Evolutionary conservation across 2,888 invertebrate genomes (phyloP).

Genomic region (Drosophila conformis): DNA sequence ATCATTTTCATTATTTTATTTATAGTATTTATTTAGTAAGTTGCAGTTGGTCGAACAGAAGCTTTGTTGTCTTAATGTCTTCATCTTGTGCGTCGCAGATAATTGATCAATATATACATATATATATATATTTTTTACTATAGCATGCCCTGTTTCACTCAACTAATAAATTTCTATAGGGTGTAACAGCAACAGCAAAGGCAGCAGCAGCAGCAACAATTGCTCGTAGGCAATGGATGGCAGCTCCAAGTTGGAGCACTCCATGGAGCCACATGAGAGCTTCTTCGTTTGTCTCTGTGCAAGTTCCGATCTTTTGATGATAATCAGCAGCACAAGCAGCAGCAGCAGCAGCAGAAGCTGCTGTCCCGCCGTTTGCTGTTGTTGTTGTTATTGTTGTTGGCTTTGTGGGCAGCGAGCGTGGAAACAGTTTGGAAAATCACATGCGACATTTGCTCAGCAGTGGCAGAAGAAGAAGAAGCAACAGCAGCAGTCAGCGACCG

Average conservation of each 20-base stretch:
- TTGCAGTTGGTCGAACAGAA: neutral
- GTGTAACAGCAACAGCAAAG: constrained; percentile 22
- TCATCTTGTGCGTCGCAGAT: neutral
- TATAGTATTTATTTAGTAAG: neutral
- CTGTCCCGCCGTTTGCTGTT: constrained; percentile 53
- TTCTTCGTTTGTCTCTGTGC: constrained; percentile 77
- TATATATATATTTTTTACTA: neutral
- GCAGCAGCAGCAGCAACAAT: constrained; percentile 38
- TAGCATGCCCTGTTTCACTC: neutral
- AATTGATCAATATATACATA: neutral
- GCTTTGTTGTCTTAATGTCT: neutral
- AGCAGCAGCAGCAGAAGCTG: constrained; percentile 50
- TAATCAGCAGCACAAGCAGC: constrained; percentile 59
- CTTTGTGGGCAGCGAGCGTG: constrained; percentile 85
- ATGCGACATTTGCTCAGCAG: constrained; percentile 82
- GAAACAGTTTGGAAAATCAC: constrained; percentile 85
- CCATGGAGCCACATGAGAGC: constrained; percentile 67
- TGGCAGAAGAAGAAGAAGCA: neutral
- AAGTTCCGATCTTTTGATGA: constrained; percentile 79
- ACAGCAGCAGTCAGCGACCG: constrained; percentile 9
- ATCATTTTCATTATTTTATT: neutral
- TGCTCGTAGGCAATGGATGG: constrained; percentile 30
- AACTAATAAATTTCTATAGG: neutral
- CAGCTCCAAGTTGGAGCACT: constrained; percentile 36
- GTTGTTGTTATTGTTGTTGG: constrained; percentile 46